These are phyloP conservation scores for Parnassius smintheus DNA, from an alignment of 2,888 invertebrate genomes.

Conservation along the genomic window DNA sequence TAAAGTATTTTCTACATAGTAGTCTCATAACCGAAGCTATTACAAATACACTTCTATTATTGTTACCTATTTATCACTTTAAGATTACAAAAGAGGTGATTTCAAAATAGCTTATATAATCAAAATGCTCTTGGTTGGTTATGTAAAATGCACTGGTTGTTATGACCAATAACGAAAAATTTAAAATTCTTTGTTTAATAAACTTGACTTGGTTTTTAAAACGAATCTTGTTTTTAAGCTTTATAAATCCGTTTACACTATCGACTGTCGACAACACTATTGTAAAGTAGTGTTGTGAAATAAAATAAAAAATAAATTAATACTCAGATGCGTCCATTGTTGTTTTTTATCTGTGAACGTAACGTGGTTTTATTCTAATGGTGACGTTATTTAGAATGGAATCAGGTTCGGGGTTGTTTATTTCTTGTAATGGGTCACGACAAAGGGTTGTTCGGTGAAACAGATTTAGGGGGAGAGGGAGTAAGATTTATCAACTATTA, in stretches of 20 bases:
- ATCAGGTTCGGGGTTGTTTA: constrained; percentile 32
- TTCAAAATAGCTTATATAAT: no score
- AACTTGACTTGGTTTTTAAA: no score
- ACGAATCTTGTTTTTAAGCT: no score
- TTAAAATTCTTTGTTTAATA: no score
- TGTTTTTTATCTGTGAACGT: constrained; percentile 29
- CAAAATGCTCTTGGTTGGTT: no score
- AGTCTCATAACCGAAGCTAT: no score
- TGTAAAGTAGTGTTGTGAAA: constrained; percentile 12
- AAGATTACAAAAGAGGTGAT: no score
- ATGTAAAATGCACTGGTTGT: no score
- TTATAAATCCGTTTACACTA: not conserved
- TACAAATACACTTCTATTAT: no score
- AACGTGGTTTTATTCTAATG: constrained; percentile 15
- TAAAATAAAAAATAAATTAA: constrained; percentile 46
- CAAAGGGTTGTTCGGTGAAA: constrained; percentile 14
- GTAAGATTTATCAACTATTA: constrained; percentile 9
- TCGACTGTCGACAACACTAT: constrained; percentile 8
- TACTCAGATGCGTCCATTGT: constrained; percentile 43
- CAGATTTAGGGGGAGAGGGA: constrained; percentile 15
- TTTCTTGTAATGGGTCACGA: constrained; percentile 32
- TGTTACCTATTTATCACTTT: no score
- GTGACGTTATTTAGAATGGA: constrained; percentile 25
- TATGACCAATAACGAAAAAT: no score
- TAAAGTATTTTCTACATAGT: no score